Evolutionary conservation across 1,140 invertebrate genomes (phyloP).

Genomic region (Schlechtendalia chinensis): DNA sequence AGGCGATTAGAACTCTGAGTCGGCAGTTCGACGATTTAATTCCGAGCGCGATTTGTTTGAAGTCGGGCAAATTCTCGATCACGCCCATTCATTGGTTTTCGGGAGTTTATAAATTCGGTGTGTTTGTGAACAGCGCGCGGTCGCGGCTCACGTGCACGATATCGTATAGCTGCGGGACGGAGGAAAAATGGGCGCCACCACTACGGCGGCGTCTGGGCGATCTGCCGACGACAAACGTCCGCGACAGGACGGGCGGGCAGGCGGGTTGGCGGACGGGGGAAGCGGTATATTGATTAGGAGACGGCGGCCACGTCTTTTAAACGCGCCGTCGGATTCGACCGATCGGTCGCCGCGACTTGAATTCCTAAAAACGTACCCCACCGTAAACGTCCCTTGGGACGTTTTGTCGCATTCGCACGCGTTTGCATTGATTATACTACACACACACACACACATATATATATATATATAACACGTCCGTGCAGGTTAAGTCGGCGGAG

Average conservation of each 20-base stretch:
- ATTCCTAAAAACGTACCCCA: slow-evolving; percentile 19
- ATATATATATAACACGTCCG: no score
- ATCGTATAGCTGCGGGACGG: background rate
- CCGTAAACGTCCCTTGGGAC: background rate
- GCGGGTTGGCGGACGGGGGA: background rate
- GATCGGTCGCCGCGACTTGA: slow-evolving; percentile 21
- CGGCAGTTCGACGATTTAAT: no score
- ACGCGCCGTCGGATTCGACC: slow-evolving; percentile 21
- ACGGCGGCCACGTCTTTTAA: slow-evolving; percentile 31
- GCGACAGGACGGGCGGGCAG: no score
- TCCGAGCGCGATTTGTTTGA: no score
- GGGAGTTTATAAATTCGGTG: no score
- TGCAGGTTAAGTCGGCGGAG: no score
- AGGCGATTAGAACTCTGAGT: no score
- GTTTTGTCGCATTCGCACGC: slow-evolving; percentile 25
- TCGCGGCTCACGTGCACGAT: background rate
- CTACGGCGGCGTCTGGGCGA: slow-evolving; percentile 18
- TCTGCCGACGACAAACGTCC: slow-evolving; percentile 1
- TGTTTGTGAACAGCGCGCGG: no score
- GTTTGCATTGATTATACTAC: slow-evolving; percentile 17
- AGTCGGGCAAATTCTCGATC: no score
- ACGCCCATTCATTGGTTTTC: no score
- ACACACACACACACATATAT: no score
- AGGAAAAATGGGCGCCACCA: slow-evolving; percentile 26
- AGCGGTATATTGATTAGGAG: slow-evolving; percentile 40